Evolutionary conservation across 2,888 invertebrate genomes (phyloP), one percentile per base, ranked within the genome.

Genomic region (Notodonta dromedarius): DNA sequence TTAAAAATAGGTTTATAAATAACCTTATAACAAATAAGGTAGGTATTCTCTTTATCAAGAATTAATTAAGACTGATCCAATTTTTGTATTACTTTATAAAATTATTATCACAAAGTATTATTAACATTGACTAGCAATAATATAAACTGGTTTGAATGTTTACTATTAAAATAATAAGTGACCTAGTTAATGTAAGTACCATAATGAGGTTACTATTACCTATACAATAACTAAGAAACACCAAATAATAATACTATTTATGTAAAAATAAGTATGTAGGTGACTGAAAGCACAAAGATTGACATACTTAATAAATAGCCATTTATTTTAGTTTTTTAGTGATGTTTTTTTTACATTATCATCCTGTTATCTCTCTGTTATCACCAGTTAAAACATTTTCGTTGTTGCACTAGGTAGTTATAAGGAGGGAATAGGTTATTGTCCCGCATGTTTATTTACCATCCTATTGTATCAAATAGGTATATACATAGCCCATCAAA

Each of bases 361-460:
- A 59, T 40, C 57, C 51, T 57, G 44, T 58, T 59, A 56, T 57
- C 57, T 61, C 8, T 7, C 16, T 51, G 40, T 32, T 57, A 50
- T 16, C 53, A 50, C 16, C 8, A 32, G 52, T 35, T 32, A 52
- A 48, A 50, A 24, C 12, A 13, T 52, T 52, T 52, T 52, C 6
- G 16, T 8, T 7, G 6, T 35, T 53, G 9, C 4, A 35, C 35
- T 53, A 53, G 32, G 24, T 35, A 55, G 14, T 55, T 35, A 65
- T 54, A 68, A 73, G 59, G 24, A 24, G 24, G 24, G 67, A 69
- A 74, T 84, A 86, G 86, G 86, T 86, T 85, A 84, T 70, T 82
- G 71, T 73, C 69, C 78, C 78, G 79, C 82, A 77, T 82, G 82
- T 83, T 83, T 82, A 76, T 82, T 81, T 81, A 79, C 76, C 67